Conservation (phyloP, 2,113 vertebrate genomes). For the Melozone crissalis region DNA sequence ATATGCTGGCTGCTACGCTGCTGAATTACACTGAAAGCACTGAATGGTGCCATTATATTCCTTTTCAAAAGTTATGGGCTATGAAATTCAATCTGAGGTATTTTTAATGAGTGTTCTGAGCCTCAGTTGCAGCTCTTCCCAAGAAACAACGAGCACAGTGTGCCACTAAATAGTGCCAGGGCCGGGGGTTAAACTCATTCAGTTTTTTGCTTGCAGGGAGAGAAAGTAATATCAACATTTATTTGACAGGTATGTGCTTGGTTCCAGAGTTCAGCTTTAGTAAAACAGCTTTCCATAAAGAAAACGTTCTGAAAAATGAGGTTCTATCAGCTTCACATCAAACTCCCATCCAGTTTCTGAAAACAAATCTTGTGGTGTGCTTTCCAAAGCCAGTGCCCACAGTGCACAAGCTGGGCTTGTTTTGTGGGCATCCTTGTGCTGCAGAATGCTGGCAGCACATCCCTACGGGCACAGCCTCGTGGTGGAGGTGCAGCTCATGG, state of each 20-base stretch:
- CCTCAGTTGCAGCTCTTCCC: conserved; percentile 29
- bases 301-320: neutral
- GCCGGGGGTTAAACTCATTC: conserved; percentile 55
- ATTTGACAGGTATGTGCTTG: neutral
- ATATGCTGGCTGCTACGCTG: neutral
- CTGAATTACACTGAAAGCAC: neutral
- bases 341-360: neutral
- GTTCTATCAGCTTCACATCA: neutral
- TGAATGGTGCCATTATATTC: conserved; percentile 76
- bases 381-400: neutral
- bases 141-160: conserved; percentile 74
- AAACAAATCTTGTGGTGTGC: neutral
- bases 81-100: conserved; percentile 75
- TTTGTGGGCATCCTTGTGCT: neutral
- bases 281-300: neutral
- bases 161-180: neutral
- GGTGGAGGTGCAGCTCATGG: neutral
- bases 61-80: conserved; percentile 34
- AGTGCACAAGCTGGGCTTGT: rapidly evolving
- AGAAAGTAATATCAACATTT: conserved; percentile 36
- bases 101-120: conserved; percentile 70
- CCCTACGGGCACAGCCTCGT: rapidly evolving
- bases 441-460: neutral
- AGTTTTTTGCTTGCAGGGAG: neutral
- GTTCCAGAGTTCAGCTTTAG: neutral